Evolutionary conservation across 2,888 invertebrate genomes (phyloP).

Genomic region (Amphipyra berbera): DNA sequence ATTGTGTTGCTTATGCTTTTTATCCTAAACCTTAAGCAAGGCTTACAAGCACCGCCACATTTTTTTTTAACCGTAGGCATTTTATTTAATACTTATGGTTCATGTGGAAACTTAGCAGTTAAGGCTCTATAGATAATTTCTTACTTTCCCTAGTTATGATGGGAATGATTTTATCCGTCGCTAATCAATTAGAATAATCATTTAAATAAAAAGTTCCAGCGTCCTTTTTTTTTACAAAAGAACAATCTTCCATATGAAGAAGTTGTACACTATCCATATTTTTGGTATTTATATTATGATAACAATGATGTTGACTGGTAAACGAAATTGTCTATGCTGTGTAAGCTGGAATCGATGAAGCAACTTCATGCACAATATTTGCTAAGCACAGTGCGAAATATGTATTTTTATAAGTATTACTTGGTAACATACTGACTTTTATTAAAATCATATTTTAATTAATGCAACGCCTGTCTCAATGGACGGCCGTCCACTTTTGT

Average conservation of each 20-base stretch:
- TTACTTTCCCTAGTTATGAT: slow-evolving; percentile 31
- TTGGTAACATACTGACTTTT: slow-evolving; percentile 56
- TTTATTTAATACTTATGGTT: slow-evolving; percentile 35
- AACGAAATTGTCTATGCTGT: slow-evolving; percentile 53
- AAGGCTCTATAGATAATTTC: slow-evolving; percentile 37
- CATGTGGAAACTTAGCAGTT: slow-evolving; percentile 21
- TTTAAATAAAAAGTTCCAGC: slow-evolving; percentile 7
- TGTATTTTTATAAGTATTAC: slow-evolving; percentile 68
- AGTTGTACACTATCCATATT: slow-evolving; percentile 33
- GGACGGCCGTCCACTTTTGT: slow-evolving; percentile 63
- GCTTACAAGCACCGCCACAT: slow-evolving; percentile 1
- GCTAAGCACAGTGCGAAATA: slow-evolving; percentile 72
- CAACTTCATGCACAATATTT: slow-evolving; percentile 75
- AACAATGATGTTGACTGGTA: slow-evolving; percentile 29
- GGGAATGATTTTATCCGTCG: slow-evolving; percentile 32
- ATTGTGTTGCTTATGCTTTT: slow-evolving; percentile 21
- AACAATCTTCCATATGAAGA: slow-evolving; percentile 24
- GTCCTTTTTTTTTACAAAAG: slow-evolving; percentile 29
- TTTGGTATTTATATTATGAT: slow-evolving; percentile 36
- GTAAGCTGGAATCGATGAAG: slow-evolving; percentile 60
- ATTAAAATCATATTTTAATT: slow-evolving; percentile 46
- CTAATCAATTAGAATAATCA: slow-evolving; percentile 30
- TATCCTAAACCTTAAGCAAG: slow-evolving; percentile 13
- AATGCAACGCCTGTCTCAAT: slow-evolving; percentile 57
- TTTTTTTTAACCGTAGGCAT: slow-evolving; percentile 33